Base-by-base conservation (phyloP, 1,140 invertebrate species). In the Drosophila biarmipes region DNA sequence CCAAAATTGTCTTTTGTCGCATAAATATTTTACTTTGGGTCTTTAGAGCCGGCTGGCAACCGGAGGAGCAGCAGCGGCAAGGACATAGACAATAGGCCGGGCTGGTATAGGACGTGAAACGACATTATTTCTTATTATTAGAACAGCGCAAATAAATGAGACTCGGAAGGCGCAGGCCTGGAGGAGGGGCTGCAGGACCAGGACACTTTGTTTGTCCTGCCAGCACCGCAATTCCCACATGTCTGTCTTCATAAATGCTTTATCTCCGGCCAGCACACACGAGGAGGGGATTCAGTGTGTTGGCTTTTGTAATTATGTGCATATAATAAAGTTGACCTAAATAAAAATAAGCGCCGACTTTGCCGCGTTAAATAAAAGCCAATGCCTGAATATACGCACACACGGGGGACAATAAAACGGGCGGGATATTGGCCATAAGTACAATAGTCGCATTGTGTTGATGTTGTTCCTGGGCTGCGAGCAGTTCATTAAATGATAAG, bases 1-100 rank as follows among this genome's bases (percentile, higher is more conserved):
- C 85, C 84, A 77, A 89, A 89, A 89, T 90, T 89, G 84, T 84
- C 84, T 75, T 90, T 90, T 89, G 85, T 90, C 85, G 84, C 84
- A 89, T 90, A 89, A 89, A 89, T 89, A 89, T 89, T 90, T 89
- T 84, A 89, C 80, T 72, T 73, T 55, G 74, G 61, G 61, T 40
- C 59, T 78, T 64, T 57, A 63, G 59, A 80, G 59, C 54, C 40
- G 35, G 52, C 46, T 24, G 54, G 8, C 29, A 15, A 17, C 15
- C 17, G 24, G n/a, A 27, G 51, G 29, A 35, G 48, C 14, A 29
- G 40, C 4, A 38, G 51, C n/a, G n/a, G n/a, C 40, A 40, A 73
- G 54, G 42, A 45, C 67, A 59, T 62, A 81, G 71, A 89, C 82
- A 87, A 86, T 89, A 62, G 84, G 66, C 69, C 51, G 61, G 42